These are phyloP conservation scores for Saguinus imperator DNA, from an alignment of 2,113 vertebrate species.

Conservation along the genomic window DNA sequence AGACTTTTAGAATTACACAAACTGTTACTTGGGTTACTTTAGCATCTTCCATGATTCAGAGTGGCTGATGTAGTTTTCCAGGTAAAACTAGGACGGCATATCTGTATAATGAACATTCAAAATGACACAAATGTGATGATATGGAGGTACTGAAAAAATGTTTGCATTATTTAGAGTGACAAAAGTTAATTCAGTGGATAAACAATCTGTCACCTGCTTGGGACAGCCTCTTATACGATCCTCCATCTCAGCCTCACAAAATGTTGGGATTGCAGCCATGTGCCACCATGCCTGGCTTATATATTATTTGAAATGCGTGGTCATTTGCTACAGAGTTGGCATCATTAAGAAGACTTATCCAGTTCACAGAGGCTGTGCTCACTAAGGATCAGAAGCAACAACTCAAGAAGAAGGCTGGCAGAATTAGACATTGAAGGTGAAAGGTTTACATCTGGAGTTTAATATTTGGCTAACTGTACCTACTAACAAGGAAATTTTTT, in stretches of 20 bases:
- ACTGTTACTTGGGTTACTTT: background rate
- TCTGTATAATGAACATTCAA: background rate
- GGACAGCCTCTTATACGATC: background rate
- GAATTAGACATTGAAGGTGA: background rate
- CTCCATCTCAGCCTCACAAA: no score
- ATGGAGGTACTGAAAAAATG: background rate
- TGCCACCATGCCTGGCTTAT: background rate
- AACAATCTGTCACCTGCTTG: conserved; percentile 4
- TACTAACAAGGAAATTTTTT: background rate
- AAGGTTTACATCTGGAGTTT: background rate
- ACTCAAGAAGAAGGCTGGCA: background rate
- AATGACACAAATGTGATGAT: background rate
- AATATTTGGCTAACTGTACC: background rate
- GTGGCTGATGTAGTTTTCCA: background rate
- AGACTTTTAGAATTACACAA: background rate
- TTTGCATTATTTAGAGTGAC: conserved; percentile 57
- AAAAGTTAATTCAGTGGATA: conserved; percentile 45
- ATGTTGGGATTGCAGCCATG: no score
- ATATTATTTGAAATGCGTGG: background rate
- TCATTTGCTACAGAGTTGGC: conserved; percentile 4
- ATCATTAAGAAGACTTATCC: background rate
- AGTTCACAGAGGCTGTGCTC: background rate
- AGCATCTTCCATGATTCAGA: background rate
- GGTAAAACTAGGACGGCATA: background rate
- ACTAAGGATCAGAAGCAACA: background rate